Conservation (phyloP, 2,113 vertebrate genomes). For the Anser brachyrhynchus region DNA sequence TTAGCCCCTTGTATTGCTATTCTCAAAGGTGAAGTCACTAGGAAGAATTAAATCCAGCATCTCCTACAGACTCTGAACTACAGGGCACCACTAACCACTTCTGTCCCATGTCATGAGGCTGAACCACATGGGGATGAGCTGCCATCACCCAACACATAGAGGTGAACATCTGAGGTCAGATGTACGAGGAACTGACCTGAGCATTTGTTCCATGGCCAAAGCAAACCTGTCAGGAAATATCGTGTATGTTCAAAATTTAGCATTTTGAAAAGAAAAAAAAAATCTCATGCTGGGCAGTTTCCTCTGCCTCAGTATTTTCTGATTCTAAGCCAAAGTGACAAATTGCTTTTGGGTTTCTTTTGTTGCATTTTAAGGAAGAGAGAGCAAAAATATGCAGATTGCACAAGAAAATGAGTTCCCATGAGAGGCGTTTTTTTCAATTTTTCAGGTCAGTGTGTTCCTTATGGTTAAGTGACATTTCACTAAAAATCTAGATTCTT, state of each 20-base stretch:
- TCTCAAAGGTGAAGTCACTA: not conserved
- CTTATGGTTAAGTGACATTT: not conserved
- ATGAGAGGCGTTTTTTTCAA: not conserved
- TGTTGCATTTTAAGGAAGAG: not conserved
- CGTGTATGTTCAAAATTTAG: not conserved
- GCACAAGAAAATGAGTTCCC: not conserved
- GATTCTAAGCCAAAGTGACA: not conserved
- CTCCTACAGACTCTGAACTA: not conserved
- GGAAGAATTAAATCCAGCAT: not conserved
- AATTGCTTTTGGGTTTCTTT: not conserved
- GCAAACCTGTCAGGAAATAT: not conserved
- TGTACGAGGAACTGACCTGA: fast-evolving
- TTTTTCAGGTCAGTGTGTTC: not conserved
- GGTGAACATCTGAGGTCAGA: not conserved
- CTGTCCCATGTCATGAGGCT: fast-evolving
- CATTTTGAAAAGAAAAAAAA: not conserved
- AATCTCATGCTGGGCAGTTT: not conserved
- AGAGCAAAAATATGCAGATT: not conserved
- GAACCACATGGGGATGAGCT: not conserved
- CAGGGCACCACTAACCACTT: not conserved
- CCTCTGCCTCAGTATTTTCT: not conserved
- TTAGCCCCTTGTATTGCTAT: not conserved
- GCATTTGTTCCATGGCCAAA: not conserved
- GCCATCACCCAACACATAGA: not conserved
- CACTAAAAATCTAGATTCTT: not conserved